A percentile compares a stretch with the other conserved stretches of the same genome.
phyloP scores from a whole-genome alignment of 35 echinoderm and acorn worm genomes.

The Nesometra sesokonis region DNA sequence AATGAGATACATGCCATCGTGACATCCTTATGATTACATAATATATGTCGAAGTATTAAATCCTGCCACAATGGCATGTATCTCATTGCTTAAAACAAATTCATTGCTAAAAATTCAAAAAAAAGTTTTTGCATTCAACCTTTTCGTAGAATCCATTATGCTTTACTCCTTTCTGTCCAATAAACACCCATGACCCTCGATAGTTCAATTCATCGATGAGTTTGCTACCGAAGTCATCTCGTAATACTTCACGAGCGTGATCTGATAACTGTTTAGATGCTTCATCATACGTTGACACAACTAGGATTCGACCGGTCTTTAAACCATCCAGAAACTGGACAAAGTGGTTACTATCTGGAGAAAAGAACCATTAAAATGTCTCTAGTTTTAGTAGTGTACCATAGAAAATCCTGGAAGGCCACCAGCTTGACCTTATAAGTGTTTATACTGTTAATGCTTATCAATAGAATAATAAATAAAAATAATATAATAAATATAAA shows the following conservation, averaged over 20 bases:
- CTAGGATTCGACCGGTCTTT: slow-evolving; percentile 9
- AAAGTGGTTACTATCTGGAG: slow-evolving; percentile 14
- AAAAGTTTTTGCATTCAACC: not conserved
- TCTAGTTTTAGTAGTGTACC: not conserved
- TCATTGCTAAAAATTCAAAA: too few relatives aligned
- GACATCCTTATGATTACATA: too few relatives aligned
- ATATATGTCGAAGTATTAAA: too few relatives aligned
- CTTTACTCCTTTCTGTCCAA: slow-evolving; percentile 24
- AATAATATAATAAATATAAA: too few relatives aligned
- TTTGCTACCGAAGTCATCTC: slow-evolving; percentile 30
- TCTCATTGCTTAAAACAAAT: too few relatives aligned
- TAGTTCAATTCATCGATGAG: slow-evolving; percentile 20
- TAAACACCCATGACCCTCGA: slow-evolving; percentile 32
- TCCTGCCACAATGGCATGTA: too few relatives aligned
- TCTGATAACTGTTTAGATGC: slow-evolving; percentile 13
- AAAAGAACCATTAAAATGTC: not conserved
- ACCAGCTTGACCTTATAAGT: too few relatives aligned
- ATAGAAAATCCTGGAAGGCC: not conserved
- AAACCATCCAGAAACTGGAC: slow-evolving; percentile 8
- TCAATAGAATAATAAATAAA: too few relatives aligned
- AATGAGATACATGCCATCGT: too few relatives aligned
- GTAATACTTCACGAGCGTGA: not conserved
- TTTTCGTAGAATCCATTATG: slow-evolving; percentile 14
- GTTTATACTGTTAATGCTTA: too few relatives aligned
- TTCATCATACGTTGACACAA: slow-evolving; percentile 27